These are phyloP conservation scores for Deilephila elpenor DNA, from an alignment of 2,888 invertebrate genomes.

Conservation along the genomic window DNA sequence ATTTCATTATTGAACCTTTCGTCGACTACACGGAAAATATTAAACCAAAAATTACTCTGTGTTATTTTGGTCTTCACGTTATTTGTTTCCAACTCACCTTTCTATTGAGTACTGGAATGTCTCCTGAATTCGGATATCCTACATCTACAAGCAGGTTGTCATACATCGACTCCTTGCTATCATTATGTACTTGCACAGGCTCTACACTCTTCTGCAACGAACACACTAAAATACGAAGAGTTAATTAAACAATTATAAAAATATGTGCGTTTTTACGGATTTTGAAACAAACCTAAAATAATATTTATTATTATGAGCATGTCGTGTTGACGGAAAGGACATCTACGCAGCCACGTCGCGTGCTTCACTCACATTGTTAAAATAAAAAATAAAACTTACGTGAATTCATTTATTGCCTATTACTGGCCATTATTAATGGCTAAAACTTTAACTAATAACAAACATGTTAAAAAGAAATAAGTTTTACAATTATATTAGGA, in stretches of 20 bases:
- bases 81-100: conserved; percentile 53
- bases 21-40: not conserved
- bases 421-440: conserved; percentile 14
- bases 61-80: too few species aligned
- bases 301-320: conserved; percentile 6
- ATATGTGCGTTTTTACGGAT: not conserved
- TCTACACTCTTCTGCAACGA: not conserved
- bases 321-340: not conserved
- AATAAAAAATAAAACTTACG: conserved; percentile 10
- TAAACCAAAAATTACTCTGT: not conserved
- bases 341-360: conserved; percentile 9
- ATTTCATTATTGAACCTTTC: not conserved
- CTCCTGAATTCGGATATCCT: conserved; percentile 56
- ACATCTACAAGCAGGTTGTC: conserved; percentile 10
- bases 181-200: not conserved
- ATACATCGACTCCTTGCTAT: not conserved
- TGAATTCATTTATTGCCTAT: conserved; percentile 14
- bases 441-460: not conserved
- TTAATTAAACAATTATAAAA: not conserved
- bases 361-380: conserved; percentile 1
- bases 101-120: conserved; percentile 67
- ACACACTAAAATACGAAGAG: not conserved
- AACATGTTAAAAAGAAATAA: conserved; percentile 11
- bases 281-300: conserved; percentile 1
- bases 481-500: not conserved